A percentile compares a stretch with the other conserved stretches of the same genome.
These are phyloP conservation scores for Heliocidaris tuberculata DNA, from an alignment of 35 echinoderm and acorn worm species.

Conservation along the genomic window DNA sequence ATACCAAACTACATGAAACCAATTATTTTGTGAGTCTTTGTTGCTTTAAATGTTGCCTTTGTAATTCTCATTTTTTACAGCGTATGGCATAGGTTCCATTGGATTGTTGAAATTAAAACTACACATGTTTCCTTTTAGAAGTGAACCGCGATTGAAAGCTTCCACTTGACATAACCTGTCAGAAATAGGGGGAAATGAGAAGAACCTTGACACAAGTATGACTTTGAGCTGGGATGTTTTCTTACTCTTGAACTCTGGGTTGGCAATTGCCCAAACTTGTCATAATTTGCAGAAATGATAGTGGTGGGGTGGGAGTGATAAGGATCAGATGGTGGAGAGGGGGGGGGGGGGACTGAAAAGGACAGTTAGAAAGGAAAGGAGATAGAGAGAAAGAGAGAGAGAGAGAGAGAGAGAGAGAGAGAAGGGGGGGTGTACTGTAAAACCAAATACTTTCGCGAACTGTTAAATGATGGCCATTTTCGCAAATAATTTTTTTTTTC, in stretches of 20 bases:
- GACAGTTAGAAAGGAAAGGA: background rate
- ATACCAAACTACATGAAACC: too few species aligned
- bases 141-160: background rate
- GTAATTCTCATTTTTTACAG: too few species aligned
- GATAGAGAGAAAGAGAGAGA: background rate
- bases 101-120: background rate
- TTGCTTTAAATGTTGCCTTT: too few species aligned
- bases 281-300: background rate
- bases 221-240: constrained; percentile 25
- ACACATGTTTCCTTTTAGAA: background rate
- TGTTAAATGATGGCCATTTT: too few species aligned
- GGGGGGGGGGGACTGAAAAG: too few species aligned
- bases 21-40: too few species aligned
- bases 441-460: too few species aligned
- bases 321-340: background rate
- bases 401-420: background rate
- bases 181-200: constrained; percentile 23
- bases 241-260: background rate
- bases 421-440: too few species aligned
- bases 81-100: background rate
- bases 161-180: constrained; percentile 35
- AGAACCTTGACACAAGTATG: constrained; percentile 40
- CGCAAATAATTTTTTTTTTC: too few species aligned
- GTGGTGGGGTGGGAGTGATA: background rate
- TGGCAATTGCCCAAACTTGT: background rate